A percentile compares a stretch with the other conserved stretches of the same genome.
phyloP scores from a whole-genome alignment of 2,797 vertebrate species.

The Crax fasciolata region DNA sequence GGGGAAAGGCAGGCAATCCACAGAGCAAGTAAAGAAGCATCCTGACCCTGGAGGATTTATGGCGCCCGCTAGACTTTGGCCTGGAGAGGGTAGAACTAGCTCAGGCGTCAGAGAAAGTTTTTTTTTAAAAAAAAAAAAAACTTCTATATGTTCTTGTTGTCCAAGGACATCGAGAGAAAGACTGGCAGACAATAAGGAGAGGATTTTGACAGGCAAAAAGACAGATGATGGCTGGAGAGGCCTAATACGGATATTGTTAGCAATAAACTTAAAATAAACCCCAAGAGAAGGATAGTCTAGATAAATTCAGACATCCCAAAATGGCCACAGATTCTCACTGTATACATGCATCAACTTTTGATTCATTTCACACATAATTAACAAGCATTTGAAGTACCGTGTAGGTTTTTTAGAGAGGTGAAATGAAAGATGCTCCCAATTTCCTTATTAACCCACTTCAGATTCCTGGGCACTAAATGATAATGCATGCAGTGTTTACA shows the following conservation, averaged over 20 bases:
- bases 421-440: background rate
- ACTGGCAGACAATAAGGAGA: conserved; percentile 61
- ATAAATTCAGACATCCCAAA: background rate
- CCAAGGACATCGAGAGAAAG: conserved; percentile 51
- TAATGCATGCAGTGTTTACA: conserved; percentile 68
- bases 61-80: background rate
- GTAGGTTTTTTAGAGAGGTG: background rate
- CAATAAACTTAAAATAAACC: conserved; percentile 52
- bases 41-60: conserved; percentile 64
- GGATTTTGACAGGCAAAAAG: conserved; percentile 62
- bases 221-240: conserved; percentile 28
- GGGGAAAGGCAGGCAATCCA: conserved; percentile 8
- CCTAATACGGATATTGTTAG: conserved; percentile 38
- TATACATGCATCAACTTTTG: background rate
- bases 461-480: conserved; percentile 55
- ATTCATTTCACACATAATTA: background rate
- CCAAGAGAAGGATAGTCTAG: background rate
- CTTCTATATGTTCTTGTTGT: conserved; percentile 35
- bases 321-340: conserved; percentile 15
- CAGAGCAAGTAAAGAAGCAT: conserved; percentile 5
- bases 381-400: background rate
- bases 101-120: conserved; percentile 9
- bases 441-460: conserved; percentile 45
- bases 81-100: conserved; percentile 24
- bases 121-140: background rate